Conservation (phyloP, 2,113 vertebrate genomes). For the Triplophysa tibetana region DNA sequence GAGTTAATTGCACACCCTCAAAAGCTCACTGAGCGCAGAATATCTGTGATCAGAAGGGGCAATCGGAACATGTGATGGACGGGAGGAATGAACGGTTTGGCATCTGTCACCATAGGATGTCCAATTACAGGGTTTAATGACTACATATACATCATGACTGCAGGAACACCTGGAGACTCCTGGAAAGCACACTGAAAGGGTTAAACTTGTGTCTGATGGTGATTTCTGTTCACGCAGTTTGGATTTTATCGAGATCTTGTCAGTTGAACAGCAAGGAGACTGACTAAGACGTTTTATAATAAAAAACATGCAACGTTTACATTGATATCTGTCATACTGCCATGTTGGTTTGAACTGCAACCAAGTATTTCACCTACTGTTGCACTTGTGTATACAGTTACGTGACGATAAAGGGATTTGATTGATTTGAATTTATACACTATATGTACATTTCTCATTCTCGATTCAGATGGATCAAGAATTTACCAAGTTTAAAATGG, state of each 20-base stretch:
- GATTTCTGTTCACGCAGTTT: conserved; percentile 14
- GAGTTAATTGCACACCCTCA: conserved; percentile 61
- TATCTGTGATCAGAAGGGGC: conserved; percentile 48
- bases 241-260: conserved; percentile 19
- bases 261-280: neutral
- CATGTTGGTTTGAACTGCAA: no score
- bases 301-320: neutral
- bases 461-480: neutral
- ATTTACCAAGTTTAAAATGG: conserved; percentile 89
- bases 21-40: conserved; percentile 37
- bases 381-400: no score
- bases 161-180: conserved; percentile 43
- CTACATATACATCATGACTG: conserved; percentile 40
- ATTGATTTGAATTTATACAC: neutral
- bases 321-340: neutral
- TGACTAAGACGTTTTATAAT: neutral
- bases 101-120: conserved; percentile 57
- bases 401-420: no score
- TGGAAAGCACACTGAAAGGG: conserved; percentile 11
- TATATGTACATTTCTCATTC: neutral
- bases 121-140: conserved; percentile 57
- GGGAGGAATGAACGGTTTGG: conserved; percentile 52
- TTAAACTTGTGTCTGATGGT: conserved; percentile 16
- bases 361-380: no score
- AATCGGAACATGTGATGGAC: conserved; percentile 35